Evolutionary conservation across 2,888 invertebrate species (phyloP), one percentile per base, ranked within the genome.

Genomic region (Agrotis ipsilon): DNA sequence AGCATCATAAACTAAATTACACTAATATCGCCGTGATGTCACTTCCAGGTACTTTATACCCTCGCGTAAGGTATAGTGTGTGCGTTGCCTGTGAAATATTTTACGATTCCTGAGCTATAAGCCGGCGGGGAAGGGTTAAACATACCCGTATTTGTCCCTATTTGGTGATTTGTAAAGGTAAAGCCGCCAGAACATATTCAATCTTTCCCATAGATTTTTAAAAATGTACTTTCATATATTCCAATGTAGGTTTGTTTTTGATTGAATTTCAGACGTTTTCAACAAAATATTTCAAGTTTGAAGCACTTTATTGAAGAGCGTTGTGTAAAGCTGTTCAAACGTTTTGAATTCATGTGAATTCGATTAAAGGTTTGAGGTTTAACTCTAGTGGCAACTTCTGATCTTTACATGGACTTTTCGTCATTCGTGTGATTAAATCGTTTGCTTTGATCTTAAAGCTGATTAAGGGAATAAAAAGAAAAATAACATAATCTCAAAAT

Each of bases 31-130:
- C 51, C 24, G 52, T 14, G 21, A 45, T 78, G 88, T 68, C 89
- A 72, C 82, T 80, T 93, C 92, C 81, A 92, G 91, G 62, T 71
- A 70, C 45, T 72, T 48, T 82, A 86, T 78, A 75, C 81, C 82
- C 74, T 43, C 68, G 86, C 82, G 77, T 73, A 73, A 76, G 85
- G 86, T 82, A 84, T 83, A 87, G 86, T 87, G 88, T 87, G 90
- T 89, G 91, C 90, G 90, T 87, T 87, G 87, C 85, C 90, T 90
- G 90, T 92, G 94, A 94, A 94, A 94, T 94, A 95, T 95, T 95
- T 94, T 95, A 95, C 94, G 94, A 94, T 93, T 92, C 89, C 86
- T 87, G 91, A 92, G 92, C 93, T 92, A 93, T 93, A 94, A 94
- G 94, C 90, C 90, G 85, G 87, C 88, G 82, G 89, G 88, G 89